A percentile compares a stretch with the other conserved stretches of the same genome.
These are phyloP conservation scores for Pelodytes ibericus DNA, from an alignment of 2,797 vertebrate genomes.

Conservation along the genomic window DNA sequence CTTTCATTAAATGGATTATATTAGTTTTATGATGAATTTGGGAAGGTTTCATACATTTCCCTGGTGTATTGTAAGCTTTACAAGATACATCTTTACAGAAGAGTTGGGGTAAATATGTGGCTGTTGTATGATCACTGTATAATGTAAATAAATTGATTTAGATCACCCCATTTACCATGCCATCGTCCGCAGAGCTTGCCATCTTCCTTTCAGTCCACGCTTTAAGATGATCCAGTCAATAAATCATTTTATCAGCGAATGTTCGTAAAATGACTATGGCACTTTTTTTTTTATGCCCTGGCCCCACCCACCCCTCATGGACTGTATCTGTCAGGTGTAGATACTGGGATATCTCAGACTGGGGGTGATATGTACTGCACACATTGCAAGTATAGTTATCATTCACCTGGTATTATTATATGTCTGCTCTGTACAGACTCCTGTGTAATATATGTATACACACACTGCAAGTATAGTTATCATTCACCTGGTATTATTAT, in stretches of 20 bases:
- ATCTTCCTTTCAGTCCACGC: background rate
- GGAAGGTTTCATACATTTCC: conserved; percentile 4
- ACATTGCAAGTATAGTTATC: no score
- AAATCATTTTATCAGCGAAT: background rate
- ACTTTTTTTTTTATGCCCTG: conserved; percentile 35
- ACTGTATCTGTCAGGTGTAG: conserved; percentile 26
- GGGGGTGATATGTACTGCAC: no score
- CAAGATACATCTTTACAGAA: conserved; percentile 12
- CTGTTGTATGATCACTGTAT: no score
- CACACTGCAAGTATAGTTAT: no score
- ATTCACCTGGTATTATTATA: no score
- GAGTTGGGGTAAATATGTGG: no score
- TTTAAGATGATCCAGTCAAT: background rate
- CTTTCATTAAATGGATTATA: conserved; percentile 31
- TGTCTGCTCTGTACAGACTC: no score
- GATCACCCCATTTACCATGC: no score
- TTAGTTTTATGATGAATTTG: conserved; percentile 27
- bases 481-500: no score
- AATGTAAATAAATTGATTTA: no score
- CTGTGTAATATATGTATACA: no score
- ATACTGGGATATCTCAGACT: conserved; percentile 33
- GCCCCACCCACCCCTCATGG: conserved; percentile 14
- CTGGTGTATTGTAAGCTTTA: conserved; percentile 26
- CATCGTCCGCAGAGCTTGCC: background rate
- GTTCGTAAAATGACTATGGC: conserved; percentile 3